Base-by-base conservation (phyloP, 2,797 vertebrate species). In the Acanthopagrus latus region DNA sequence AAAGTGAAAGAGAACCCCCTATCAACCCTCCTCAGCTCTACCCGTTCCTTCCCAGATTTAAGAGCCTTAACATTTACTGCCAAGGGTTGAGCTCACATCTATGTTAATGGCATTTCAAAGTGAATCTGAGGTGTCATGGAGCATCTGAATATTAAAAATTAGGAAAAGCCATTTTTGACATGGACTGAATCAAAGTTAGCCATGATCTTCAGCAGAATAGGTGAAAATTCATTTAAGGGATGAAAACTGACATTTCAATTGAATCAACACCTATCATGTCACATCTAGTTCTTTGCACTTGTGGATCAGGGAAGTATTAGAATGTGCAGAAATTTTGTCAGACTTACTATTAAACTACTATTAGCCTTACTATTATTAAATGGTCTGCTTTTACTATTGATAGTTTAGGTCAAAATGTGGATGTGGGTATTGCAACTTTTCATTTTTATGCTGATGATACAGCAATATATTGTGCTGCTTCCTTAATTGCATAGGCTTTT, bases 91-190 rank as follows among this genome's bases (percentile, higher is more conserved):
- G 59, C 72, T 81, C 79, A 74, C 72, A 77, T 89, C 75, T 82
- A 66, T 79, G 81, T 55, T 85, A 82, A 86, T 81, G 60, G 50
- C n/a, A 71, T 90, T 90, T 87, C 72, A 88, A 84, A 88, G 74
- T 81, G 72, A 89, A 86, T 89, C 67, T 71, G 27, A 86, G 76
- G 72, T 79, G 83, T 64, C 84, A 76, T 3, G 10, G 59, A 81
- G 65, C 46, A 6, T 77, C 73, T 76, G 73, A 81, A 77, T 84
- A 87, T 78, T 81, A 63, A 70, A 63, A 64, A 74, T 70, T 21
- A 78, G 47, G 73, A 60, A 38, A 69, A 68, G 50, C 63, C 60
- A 62, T 78, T 52, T 77, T 48, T 72, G 69, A 81, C 71, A 78
- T 29, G 71, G 71, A 17, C 66, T 80, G 60, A 85, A 79, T 83